Evolutionary conservation across 2,113 vertebrate genomes (phyloP), one percentile per base, ranked within the genome.

Genomic region (Diphyllodes magnificus): DNA sequence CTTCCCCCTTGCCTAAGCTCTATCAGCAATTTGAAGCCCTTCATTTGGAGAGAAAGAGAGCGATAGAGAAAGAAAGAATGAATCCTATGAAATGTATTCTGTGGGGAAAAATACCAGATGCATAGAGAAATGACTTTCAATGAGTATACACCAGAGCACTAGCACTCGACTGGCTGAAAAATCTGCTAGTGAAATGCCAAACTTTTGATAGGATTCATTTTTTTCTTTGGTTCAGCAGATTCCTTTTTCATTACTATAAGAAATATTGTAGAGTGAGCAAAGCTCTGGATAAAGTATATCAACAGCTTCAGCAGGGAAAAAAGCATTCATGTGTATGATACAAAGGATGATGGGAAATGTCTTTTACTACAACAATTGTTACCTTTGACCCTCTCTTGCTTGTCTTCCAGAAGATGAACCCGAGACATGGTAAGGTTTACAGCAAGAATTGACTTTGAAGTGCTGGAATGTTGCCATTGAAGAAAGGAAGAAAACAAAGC

Each of bases 191-290:
- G 68, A 93, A 89, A 90, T 81, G 44, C 47, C 33, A 93, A 31
- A 11, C 35, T 90, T 86, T 69, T 73, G 54, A 66, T 63, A 63
- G 37, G 85, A 81, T 83, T 92, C 84, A 44, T 30, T 76, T 88
- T 95, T 92, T 23, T 9, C 54, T 86, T 88, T 88, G 68, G 24
- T 86, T 94, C 75, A 86, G 59, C 66, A 92, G 35, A 82, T 95
- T 95, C 76, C 33, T 92, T 96, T 90, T 90, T 83, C 54, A 80
- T 77, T 86, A 70, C 68, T 88, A 2, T 42, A 69, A 44, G 82
- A 92, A 95, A 94, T 70, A 86, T 1, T 31, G 8, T 78, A 54
- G 54, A 88, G 50, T 0, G 1, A 70, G 56, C 44, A 95, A 92
- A 94, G 24, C 72, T 88, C 33, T 86, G 64, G 60, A 90, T 82